phyloP scores from a whole-genome alignment of 2,113 vertebrate genomes.

The Xyliphius kryptos region DNA sequence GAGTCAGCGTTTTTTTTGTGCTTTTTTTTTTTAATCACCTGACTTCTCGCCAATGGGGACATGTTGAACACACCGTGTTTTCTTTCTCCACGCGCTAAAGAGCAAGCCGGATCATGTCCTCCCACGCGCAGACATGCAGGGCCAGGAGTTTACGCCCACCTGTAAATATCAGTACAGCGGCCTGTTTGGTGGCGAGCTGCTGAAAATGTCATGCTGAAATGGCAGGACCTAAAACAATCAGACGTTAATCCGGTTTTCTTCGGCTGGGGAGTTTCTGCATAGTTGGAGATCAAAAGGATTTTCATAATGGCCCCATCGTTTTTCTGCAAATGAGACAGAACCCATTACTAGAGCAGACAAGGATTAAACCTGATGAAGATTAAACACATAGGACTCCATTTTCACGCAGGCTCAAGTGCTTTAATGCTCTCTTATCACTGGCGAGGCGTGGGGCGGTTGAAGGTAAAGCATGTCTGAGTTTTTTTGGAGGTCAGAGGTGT shows the following conservation, averaged over 20 bases:
- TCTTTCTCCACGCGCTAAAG: conserved; percentile 1
- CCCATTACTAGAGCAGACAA: neutral
- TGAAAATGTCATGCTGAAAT: neutral
- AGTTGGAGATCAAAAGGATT: neutral
- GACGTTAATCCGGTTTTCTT: neutral
- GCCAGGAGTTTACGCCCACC: neutral
- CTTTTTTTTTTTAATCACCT: no score
- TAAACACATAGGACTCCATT: neutral
- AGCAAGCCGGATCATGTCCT: neutral
- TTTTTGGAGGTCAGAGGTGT: no score
- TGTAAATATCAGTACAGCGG: conserved; percentile 4
- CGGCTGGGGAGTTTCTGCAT: neutral
- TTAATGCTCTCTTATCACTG: no score
- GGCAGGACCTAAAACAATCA: neutral
- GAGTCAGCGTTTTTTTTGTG: conserved; percentile 33
- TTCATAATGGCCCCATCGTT: neutral
- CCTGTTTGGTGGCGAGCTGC: neutral
- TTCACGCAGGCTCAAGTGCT: neutral
- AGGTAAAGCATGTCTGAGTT: no score
- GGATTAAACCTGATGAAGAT: conserved; percentile 10
- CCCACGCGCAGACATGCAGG: neutral
- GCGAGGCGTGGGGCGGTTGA: no score
- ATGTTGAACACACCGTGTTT: conserved; percentile 14
- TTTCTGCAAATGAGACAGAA: neutral
- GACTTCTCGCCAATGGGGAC: conserved; percentile 33